Percentiles rank a stretch among this genome's conserved stretches.
phyloP scores from a whole-genome alignment of 2,113 vertebrate species.

The Podarcis muralis region DNA sequence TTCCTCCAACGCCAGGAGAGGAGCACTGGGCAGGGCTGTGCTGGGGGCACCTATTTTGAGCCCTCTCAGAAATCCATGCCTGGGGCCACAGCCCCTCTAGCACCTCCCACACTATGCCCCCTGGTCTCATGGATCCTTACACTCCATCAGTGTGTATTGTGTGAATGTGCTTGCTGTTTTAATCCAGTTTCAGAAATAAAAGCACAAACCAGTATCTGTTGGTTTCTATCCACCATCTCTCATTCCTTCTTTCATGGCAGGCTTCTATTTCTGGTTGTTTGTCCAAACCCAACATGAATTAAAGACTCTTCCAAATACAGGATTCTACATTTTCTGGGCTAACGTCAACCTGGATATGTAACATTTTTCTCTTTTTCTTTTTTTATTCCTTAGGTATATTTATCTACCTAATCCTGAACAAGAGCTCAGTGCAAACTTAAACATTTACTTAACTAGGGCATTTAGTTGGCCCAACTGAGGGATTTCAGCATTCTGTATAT shows the following conservation, averaged over 20 bases:
- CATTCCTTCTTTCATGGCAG: not conserved
- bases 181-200: no score
- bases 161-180: no score
- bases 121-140: no score
- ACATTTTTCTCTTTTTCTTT: not conserved
- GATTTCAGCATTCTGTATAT: not conserved
- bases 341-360: not conserved
- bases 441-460: not conserved
- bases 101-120: no score
- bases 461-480: not conserved
- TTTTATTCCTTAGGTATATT: conserved; percentile 6
- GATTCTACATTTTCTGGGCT: not conserved
- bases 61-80: no score
- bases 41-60: no score
- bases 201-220: no score
- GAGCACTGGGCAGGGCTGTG: no score
- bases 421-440: not conserved
- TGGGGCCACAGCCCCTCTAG: no score
- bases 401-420: conserved; percentile 1
- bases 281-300: not conserved
- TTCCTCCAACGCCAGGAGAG: no score
- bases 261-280: not conserved
- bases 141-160: no score
- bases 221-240: no score
- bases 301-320: not conserved